These are phyloP conservation scores for Menidia beryllina DNA, from an alignment of 2,113 vertebrate genomes.

Conservation along the genomic window DNA sequence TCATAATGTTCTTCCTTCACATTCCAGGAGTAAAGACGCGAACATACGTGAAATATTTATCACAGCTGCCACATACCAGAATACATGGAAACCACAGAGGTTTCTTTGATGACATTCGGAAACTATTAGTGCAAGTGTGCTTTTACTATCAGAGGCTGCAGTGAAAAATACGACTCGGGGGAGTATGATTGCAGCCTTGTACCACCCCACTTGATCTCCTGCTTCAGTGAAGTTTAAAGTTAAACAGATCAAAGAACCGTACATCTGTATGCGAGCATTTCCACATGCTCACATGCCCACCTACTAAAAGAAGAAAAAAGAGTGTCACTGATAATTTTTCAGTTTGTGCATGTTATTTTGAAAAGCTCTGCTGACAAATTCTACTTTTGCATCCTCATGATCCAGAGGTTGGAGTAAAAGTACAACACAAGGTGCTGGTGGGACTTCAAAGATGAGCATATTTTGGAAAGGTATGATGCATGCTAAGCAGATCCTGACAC, in stretches of 20 bases:
- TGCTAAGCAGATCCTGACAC: conserved; percentile 25
- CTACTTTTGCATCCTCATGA: conserved; percentile 18
- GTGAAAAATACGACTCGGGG: conserved; percentile 41
- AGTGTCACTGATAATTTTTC: conserved; percentile 1
- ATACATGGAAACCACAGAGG: conserved; percentile 51
- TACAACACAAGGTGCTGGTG: background rate
- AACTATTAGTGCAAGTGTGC: conserved; percentile 57
- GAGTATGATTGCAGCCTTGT: conserved; percentile 18
- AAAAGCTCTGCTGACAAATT: conserved; percentile 19
- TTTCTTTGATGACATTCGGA: conserved; percentile 60
- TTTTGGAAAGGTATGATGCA: conserved; percentile 20
- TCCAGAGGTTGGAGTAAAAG: conserved; percentile 9
- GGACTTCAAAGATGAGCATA: conserved; percentile 35
- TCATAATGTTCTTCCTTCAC: conserved; percentile 24
- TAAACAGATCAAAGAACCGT: conserved; percentile 57
- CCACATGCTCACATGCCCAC: background rate
- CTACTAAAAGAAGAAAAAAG: background rate
- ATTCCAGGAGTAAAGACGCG: conserved; percentile 34
- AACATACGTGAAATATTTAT: conserved; percentile 67
- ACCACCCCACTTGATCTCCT: conserved; percentile 41
- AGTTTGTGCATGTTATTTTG: background rate
- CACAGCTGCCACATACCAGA: conserved; percentile 36
- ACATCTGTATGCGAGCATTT: background rate
- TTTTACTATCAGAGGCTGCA: conserved; percentile 54
- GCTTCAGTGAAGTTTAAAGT: conserved; percentile 48